These are phyloP conservation scores for Podarcis siculus DNA, from an alignment of 2,797 vertebrate species.

Conservation along the genomic window DNA sequence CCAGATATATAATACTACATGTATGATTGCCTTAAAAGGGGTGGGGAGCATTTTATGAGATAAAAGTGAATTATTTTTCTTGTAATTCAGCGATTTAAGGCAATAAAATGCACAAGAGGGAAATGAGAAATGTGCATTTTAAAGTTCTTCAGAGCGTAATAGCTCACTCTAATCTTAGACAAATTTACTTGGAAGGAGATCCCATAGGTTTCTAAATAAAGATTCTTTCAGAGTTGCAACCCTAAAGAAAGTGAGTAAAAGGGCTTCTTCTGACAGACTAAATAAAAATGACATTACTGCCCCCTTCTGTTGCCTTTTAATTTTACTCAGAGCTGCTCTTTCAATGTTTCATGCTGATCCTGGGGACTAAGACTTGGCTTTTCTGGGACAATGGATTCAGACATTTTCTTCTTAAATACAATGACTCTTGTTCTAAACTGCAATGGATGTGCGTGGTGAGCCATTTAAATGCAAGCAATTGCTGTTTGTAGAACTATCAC, in stretches of 20 bases:
- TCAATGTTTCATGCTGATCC: not conserved
- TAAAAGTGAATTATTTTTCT: not conserved
- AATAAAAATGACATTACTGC: constrained; percentile 65
- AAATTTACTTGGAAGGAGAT: not conserved
- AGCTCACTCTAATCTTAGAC: constrained; percentile 15
- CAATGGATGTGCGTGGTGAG: not conserved
- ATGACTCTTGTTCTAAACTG: constrained; percentile 8
- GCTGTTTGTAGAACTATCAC: not conserved
- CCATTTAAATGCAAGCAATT: not conserved
- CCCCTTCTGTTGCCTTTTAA: constrained; percentile 50
- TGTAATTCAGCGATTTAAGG: not conserved
- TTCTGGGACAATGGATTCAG: not conserved
- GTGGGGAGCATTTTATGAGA: not conserved
- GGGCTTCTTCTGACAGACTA: not conserved
- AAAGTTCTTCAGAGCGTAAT: constrained; percentile 49
- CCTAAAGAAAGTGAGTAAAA: not conserved
- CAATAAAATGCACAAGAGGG: not conserved
- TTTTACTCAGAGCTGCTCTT: not conserved
- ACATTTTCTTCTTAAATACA: not conserved
- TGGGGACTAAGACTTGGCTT: not conserved
- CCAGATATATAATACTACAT: not conserved
- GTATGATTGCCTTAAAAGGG: not conserved
- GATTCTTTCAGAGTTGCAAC: not conserved
- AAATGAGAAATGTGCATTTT: constrained; percentile 49
- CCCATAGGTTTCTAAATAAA: not conserved